phyloP scores from a whole-genome alignment of 2,797 vertebrate species.

The Scolopax rusticola region DNA sequence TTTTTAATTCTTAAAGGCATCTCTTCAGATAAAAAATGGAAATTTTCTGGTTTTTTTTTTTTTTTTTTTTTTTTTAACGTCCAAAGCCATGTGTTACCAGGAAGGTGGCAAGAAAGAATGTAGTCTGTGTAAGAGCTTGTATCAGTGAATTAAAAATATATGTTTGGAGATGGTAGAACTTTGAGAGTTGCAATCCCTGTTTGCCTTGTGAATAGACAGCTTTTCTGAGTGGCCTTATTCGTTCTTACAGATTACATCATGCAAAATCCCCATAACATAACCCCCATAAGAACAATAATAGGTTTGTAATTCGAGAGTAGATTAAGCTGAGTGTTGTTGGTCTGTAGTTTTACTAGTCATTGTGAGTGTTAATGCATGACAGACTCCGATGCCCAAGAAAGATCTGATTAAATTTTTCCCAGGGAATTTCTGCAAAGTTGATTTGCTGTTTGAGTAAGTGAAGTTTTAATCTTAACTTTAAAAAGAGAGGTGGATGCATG shows the following conservation, averaged over 20 bases:
- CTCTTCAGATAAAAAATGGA: background rate
- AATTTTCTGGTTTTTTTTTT: background rate
- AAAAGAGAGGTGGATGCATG: background rate
- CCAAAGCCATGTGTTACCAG: background rate
- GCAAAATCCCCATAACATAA: background rate
- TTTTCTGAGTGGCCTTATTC: background rate
- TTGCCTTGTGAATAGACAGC: background rate
- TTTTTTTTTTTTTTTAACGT: background rate
- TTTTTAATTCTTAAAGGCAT: background rate
- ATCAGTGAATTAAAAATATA: background rate
- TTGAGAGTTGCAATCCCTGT: background rate
- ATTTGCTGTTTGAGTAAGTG: background rate
- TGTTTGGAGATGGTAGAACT: background rate
- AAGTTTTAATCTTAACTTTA: background rate
- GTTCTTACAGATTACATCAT: background rate
- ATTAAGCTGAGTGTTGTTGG: background rate
- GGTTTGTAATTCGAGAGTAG: background rate
- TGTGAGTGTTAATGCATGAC: background rate
- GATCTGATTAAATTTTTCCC: background rate
- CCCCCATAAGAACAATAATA: background rate
- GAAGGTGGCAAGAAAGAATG: background rate
- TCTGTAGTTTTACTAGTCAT: background rate
- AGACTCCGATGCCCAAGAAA: background rate
- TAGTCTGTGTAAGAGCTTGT: background rate
- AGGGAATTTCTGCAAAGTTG: background rate